Evolutionary conservation across 2,888 invertebrate genomes (phyloP), one percentile per base, ranked within the genome.

Genomic region (Matsumyia berberina): DNA sequence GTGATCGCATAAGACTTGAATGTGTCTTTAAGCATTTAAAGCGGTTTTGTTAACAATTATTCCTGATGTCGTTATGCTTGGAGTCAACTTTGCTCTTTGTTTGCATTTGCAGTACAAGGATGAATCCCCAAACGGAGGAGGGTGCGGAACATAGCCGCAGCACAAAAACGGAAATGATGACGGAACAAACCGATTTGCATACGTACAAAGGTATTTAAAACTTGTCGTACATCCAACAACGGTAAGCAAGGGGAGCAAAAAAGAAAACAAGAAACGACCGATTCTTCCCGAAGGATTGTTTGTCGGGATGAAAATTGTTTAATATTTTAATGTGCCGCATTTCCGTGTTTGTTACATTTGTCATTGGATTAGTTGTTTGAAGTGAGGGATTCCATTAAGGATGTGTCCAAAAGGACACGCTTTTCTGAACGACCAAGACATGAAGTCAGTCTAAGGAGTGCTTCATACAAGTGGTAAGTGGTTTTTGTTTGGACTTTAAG

Each of bases 31-130:
- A 85, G 35, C 74, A 66, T 76, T 85, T 85, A 80, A 85, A 85
- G 76, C 70, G 80, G 85, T 85, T 24, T 85, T 85, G 85, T 85
- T 85, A 85, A 85, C 85, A 85, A 85, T 85, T 85, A 80, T 85
- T 85, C 64, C 66, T 70, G 66, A 76, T 85, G 85, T 85, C 85
- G 85, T 80, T 80, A 80, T 85, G 80, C 74, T 66, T 64, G 58
- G 58, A 74, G 69, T 85, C 69, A 79, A 79, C 79, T 85, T 70
- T 79, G 69, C 60, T 69, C 83, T 74, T 85, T 79, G 80, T 69
- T 79, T 74, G 79, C 74, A 64, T 82, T 60, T 55, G 57, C 49
- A 46, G 24, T 24, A 33, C 9, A 76, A 80, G 85, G 80, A 80
- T 80, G 80, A 58, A 24, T 64, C 29, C 58, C 19, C 51, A 39